A percentile compares a stretch with the other conserved stretches of the same genome.
phyloP scores from a whole-genome alignment of 2,797 vertebrate genomes.

The Hybognathus amarus region DNA sequence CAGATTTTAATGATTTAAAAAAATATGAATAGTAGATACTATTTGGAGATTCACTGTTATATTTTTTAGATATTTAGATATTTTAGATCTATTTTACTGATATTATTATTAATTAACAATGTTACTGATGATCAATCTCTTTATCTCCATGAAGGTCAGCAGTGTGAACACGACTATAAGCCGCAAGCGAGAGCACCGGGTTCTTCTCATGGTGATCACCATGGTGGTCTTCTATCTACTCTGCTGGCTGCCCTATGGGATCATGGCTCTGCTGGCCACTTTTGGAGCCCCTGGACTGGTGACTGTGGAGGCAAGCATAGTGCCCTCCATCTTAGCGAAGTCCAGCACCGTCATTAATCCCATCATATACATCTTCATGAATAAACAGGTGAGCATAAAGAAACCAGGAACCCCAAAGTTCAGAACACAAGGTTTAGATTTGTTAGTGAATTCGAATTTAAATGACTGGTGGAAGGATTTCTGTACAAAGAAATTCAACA shows the following conservation, averaged over 20 bases:
- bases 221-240: constrained; percentile 84
- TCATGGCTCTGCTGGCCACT: constrained; percentile 78
- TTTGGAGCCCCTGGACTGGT: constrained; percentile 77
- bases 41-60: not conserved
- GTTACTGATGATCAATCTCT: not conserved
- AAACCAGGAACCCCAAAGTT: not conserved
- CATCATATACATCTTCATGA: constrained; percentile 85
- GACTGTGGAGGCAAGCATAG: constrained; percentile 75
- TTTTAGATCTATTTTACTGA: not conserved
- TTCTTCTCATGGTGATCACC: constrained; percentile 79
- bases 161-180: constrained; percentile 63
- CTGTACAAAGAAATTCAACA: not conserved
- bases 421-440: not conserved
- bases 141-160: constrained; percentile 67
- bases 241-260: constrained; percentile 84
- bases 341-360: constrained; percentile 83
- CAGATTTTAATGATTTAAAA: not conserved
- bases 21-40: not conserved
- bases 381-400: constrained; percentile 80
- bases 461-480: not conserved
- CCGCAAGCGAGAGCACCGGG: constrained; percentile 71
- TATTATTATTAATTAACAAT: not conserved
- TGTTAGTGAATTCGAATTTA: not conserved
- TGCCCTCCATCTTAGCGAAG: constrained; percentile 83
- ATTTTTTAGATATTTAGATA: too few species aligned